Evolutionary conservation across 2,888 invertebrate species (phyloP).

Genomic region (Nephrotoma guestfalica): DNA sequence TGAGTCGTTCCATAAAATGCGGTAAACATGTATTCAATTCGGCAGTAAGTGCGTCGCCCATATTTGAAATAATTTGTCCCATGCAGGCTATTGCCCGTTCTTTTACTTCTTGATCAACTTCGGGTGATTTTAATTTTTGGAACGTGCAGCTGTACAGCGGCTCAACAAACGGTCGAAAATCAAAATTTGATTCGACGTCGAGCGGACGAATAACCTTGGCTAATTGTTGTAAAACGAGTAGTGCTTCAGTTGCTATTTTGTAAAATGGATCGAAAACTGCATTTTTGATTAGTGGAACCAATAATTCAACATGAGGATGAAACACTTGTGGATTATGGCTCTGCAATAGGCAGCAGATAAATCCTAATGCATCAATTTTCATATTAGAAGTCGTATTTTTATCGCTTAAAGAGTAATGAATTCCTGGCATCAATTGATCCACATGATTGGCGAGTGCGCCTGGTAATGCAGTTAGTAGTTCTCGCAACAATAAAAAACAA

Average conservation of each 20-base stretch:
- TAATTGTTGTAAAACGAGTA: conserved; percentile 82
- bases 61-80: conserved; percentile 86
- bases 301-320: conserved; percentile 59
- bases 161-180: conserved; percentile 63
- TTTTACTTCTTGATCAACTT: conserved; percentile 98
- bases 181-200: conserved; percentile 39
- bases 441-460: conserved; percentile 78
- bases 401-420: conserved; percentile 77
- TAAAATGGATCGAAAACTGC: conserved; percentile 94
- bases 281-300: conserved; percentile 72
- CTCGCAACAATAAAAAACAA: conserved; percentile 80
- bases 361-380: conserved; percentile 93
- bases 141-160: conserved; percentile 75
- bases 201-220: conserved; percentile 82
- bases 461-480: conserved; percentile 77
- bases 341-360: conserved; percentile 42
- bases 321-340: conserved; percentile 34
- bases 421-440: conserved; percentile 72
- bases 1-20: conserved; percentile 85
- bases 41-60: conserved; percentile 69
- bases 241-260: conserved; percentile 94
- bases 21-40: conserved; percentile 80
- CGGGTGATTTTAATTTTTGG: conserved; percentile 76
- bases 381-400: conserved; percentile 92
- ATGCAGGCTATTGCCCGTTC: conserved; percentile 95